These are phyloP conservation scores for Scomber scombrus DNA, from an alignment of 2,113 vertebrate species.

Conservation along the genomic window DNA sequence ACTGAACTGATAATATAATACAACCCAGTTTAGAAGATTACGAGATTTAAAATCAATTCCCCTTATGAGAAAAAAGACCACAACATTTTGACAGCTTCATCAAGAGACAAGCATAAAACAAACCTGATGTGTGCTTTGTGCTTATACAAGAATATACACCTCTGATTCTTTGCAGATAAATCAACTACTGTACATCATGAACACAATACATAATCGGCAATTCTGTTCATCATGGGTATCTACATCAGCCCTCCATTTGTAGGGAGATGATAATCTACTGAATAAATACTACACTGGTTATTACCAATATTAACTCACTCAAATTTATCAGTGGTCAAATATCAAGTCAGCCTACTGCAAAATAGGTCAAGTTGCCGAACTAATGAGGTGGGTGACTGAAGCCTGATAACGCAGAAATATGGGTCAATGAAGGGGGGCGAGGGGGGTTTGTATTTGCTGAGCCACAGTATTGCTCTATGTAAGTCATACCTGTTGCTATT, in stretches of 20 bases:
- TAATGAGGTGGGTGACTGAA: conserved; percentile 9
- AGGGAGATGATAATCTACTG: background rate
- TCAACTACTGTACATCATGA: background rate
- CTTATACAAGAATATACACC: background rate
- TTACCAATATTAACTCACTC: conserved; percentile 17
- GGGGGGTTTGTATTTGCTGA: conserved; percentile 14
- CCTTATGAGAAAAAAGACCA: background rate
- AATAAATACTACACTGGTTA: background rate
- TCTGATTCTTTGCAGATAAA: background rate
- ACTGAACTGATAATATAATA: conserved; percentile 32
- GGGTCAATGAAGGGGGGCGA: conserved; percentile 6
- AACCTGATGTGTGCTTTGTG: background rate
- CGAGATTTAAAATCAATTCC: background rate
- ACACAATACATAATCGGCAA: background rate
- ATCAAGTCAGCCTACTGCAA: background rate
- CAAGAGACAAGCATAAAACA: too few relatives aligned
- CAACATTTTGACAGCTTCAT: background rate
- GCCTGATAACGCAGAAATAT: conserved; percentile 30
- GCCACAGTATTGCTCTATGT: background rate
- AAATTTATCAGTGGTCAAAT: conserved; percentile 12
- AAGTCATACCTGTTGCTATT: background rate
- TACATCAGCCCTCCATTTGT: background rate
- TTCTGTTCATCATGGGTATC: background rate
- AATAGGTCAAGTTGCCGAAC: background rate
- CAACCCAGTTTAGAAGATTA: conserved; percentile 16